phyloP scores from a whole-genome alignment of 2,113 vertebrate species.

The Eurypyga helias region DNA sequence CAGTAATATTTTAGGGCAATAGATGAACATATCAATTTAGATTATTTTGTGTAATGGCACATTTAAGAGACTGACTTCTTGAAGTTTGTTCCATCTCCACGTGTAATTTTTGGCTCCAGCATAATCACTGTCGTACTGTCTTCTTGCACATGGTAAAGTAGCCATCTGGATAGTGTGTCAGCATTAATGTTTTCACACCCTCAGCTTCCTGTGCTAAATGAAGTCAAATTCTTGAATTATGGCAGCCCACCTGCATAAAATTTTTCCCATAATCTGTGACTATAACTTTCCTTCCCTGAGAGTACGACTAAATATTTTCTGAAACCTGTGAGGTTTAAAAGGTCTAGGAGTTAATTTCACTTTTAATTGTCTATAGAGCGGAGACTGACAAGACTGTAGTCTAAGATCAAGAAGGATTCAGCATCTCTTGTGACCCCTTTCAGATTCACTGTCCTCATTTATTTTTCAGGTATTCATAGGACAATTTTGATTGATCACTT shows the following conservation, averaged over 20 bases:
- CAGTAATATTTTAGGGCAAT: constrained; percentile 44
- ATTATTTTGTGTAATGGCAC: constrained; percentile 55
- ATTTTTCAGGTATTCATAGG: constrained; percentile 3
- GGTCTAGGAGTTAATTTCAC: background rate
- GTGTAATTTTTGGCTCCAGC: constrained; percentile 68
- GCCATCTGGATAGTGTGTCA: constrained; percentile 75
- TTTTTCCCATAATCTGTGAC: constrained; percentile 41
- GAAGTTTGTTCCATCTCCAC: constrained; percentile 70
- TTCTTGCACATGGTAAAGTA: constrained; percentile 73
- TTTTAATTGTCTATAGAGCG: background rate
- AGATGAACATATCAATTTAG: constrained; percentile 51
- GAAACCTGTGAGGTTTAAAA: background rate
- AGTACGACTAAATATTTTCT: background rate
- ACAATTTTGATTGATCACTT: background rate
- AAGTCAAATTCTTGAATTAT: constrained; percentile 72
- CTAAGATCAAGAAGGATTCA: background rate
- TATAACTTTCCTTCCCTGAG: constrained; percentile 5
- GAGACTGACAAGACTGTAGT: background rate
- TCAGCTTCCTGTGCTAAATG: constrained; percentile 71
- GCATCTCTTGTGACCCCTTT: background rate
- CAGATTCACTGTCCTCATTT: background rate
- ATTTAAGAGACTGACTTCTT: constrained; percentile 66
- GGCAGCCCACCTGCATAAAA: constrained; percentile 66
- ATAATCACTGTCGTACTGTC: constrained; percentile 67
- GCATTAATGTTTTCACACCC: constrained; percentile 75